Evolutionary conservation across 2,888 invertebrate genomes (phyloP).

Genomic region (Noctua janthe): DNA sequence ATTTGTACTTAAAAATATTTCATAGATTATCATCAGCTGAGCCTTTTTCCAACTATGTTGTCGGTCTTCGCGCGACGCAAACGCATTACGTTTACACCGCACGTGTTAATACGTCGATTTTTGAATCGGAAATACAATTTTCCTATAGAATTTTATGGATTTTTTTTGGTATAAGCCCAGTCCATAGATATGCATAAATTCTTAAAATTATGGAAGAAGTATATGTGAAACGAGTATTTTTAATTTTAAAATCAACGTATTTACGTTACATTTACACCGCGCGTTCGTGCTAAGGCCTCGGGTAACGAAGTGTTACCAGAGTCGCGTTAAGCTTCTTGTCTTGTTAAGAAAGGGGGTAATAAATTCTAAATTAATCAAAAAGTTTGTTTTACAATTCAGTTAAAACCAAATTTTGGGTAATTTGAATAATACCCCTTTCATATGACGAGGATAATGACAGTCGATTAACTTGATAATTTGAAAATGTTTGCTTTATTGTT

Average conservation of each 20-base stretch:
- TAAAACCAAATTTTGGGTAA: conserved; percentile 39
- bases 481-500: conserved; percentile 10
- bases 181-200: too few relatives aligned
- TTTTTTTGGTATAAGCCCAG: too few relatives aligned
- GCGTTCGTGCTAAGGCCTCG: neutral
- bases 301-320: neutral
- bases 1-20: neutral
- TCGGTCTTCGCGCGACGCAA: too few relatives aligned
- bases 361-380: conserved; percentile 40
- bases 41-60: too few relatives aligned
- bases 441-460: conserved; percentile 38
- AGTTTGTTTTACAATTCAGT: conserved; percentile 35
- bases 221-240: too few relatives aligned
- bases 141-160: too few relatives aligned
- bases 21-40: neutral
- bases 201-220: neutral
- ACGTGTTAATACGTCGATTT: neutral
- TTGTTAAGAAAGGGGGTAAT: conserved; percentile 12
- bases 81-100: too few relatives aligned
- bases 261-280: neutral
- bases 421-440: conserved; percentile 33
- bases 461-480: conserved; percentile 3
- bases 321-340: neutral
- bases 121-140: neutral
- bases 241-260: too few relatives aligned